Percentiles rank a stretch among this genome's conserved stretches.
phyloP scores from a whole-genome alignment of 2,797 vertebrate genomes.

The Spea hammondii region DNA sequence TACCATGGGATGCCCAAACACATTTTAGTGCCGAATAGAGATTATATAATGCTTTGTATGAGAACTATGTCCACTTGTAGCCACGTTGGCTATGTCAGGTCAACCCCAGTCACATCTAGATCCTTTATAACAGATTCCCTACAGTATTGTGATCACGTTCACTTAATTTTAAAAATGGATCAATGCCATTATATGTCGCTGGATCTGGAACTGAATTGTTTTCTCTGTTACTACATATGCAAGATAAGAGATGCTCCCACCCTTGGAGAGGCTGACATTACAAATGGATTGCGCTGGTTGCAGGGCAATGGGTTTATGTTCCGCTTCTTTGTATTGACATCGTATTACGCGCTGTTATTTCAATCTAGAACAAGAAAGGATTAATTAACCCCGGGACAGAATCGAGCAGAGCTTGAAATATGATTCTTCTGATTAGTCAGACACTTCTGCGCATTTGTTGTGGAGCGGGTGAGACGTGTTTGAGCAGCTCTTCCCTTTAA shows the following conservation, averaged over 20 bases:
- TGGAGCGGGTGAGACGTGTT: constrained; percentile 17
- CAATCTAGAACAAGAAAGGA: constrained; percentile 50
- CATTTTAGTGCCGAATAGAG: no score
- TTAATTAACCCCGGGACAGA: constrained; percentile 46
- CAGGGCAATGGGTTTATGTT: constrained; percentile 30
- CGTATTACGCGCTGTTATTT: constrained; percentile 35
- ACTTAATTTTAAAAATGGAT: neutral
- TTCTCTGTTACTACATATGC: neutral
- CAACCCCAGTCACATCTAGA: no score
- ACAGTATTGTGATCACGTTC: no score
- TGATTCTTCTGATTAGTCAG: constrained; percentile 45
- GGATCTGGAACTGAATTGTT: neutral
- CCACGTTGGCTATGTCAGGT: no score
- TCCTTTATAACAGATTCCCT: no score
- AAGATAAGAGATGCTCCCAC: neutral
- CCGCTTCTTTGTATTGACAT: constrained; percentile 29
- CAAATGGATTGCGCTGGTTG: constrained; percentile 20
- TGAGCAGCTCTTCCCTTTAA: constrained; percentile 38
- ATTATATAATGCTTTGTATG: no score
- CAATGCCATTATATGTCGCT: neutral
- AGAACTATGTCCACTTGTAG: no score
- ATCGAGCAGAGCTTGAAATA: constrained; percentile 38
- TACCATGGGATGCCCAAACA: no score
- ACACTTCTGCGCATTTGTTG: constrained; percentile 12
- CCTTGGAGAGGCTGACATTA: neutral